Evolutionary conservation across 2,797 vertebrate species (phyloP).

Genomic region (Arrhamphus sclerolepis): DNA sequence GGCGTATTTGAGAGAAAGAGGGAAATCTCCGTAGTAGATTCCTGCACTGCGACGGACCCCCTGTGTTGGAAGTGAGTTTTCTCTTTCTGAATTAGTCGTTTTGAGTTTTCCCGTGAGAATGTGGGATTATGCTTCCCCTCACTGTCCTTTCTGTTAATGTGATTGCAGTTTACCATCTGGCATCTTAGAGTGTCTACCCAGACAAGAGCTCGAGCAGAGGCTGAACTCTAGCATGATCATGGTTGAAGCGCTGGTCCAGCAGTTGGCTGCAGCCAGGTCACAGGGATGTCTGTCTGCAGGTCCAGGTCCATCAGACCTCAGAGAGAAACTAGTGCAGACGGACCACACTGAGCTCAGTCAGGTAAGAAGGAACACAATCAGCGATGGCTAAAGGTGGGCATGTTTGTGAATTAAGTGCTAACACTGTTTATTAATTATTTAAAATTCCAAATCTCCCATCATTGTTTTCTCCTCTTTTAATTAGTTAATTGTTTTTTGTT

Average conservation of each 20-base stretch:
- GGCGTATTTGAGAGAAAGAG: slow-evolving; percentile 71
- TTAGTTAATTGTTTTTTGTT: slow-evolving; percentile 9
- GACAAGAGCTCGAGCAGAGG: slow-evolving; percentile 86
- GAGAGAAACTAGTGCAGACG: slow-evolving; percentile 86
- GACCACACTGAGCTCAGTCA: slow-evolving; percentile 77
- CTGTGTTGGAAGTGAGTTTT: slow-evolving; percentile 81
- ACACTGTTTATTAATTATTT: not conserved
- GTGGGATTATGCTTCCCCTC: not conserved
- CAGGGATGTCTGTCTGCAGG: slow-evolving; percentile 23
- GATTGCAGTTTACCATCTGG: slow-evolving; percentile 79
- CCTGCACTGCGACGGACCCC: slow-evolving; percentile 77
- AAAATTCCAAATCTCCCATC: not conserved
- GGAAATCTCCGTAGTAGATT: slow-evolving; percentile 67
- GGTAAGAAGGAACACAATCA: slow-evolving; percentile 64
- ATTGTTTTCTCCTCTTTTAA: not conserved
- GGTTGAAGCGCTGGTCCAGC: slow-evolving; percentile 87
- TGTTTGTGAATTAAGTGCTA: not conserved
- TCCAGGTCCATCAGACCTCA: slow-evolving; percentile 76
- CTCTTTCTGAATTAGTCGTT: not conserved
- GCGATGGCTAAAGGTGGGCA: not conserved
- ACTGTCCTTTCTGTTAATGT: slow-evolving; percentile 39
- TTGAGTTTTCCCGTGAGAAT: not conserved
- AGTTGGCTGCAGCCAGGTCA: slow-evolving; percentile 77
- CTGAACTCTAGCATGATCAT: slow-evolving; percentile 87
- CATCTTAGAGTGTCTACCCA: slow-evolving; percentile 79